Evolutionary conservation across 1,140 invertebrate genomes (phyloP).

Genomic region (Agrypnia vestita): DNA sequence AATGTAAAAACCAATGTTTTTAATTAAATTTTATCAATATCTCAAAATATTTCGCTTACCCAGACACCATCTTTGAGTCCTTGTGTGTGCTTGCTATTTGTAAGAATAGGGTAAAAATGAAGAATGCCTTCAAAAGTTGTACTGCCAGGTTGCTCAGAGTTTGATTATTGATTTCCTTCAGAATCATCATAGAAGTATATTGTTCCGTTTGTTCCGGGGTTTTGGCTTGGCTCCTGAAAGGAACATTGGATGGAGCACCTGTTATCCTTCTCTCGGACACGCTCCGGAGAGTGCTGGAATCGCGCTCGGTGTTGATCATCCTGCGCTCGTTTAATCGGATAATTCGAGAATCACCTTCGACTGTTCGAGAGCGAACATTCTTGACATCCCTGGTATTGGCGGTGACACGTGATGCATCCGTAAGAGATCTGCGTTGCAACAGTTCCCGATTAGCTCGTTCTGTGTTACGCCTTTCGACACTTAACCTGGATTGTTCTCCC

Average conservation of each 20-base stretch:
- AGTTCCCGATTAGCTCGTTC: background rate
- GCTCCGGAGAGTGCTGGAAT: background rate
- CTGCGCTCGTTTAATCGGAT: background rate
- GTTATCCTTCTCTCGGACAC: background rate
- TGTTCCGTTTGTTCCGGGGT: background rate
- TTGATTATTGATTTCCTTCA: conserved; percentile 14
- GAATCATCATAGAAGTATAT: background rate
- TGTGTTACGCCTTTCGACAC: conserved; percentile 10
- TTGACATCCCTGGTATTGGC: background rate
- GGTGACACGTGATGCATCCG: too few relatives aligned
- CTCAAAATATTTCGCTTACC: conserved; percentile 31
- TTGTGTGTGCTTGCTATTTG: conserved; percentile 47
- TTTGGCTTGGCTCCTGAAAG: background rate
- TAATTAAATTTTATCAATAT: background rate
- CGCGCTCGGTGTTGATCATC: background rate
- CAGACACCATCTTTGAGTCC: conserved; percentile 39
- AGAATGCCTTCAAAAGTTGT: conserved; percentile 53
- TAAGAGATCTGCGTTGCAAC: conserved; percentile 1
- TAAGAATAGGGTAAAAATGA: conserved; percentile 49
- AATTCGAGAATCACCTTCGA: conserved; percentile 6
- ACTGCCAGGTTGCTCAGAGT: conserved; percentile 25
- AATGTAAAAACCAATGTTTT: too few relatives aligned
- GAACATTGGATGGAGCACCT: conserved; percentile 12
- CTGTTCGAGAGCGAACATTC: conserved; percentile 8
- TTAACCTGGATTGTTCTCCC: background rate